Evolutionary conservation across 2,888 invertebrate species (phyloP).

Genomic region (Eledona agricola): DNA sequence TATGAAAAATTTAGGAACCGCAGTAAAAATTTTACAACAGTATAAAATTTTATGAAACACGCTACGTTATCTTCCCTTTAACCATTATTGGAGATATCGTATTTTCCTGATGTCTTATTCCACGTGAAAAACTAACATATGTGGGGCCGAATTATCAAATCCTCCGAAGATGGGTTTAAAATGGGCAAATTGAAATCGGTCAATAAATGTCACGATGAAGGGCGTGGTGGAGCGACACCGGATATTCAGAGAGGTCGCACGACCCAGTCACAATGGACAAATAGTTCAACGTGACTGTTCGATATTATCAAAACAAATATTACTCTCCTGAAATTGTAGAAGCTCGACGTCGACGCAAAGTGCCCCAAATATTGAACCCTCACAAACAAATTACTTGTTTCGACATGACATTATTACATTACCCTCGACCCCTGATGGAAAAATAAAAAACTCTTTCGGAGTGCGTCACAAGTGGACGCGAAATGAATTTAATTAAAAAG

Average conservation of each 20-base stretch:
- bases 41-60: slow-evolving; percentile 42
- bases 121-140: slow-evolving; percentile 22
- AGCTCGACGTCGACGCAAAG: slow-evolving; percentile 15
- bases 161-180: too few relatives aligned
- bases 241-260: slow-evolving; percentile 29
- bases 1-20: slow-evolving; percentile 37
- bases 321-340: slow-evolving; percentile 22
- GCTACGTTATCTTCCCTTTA: slow-evolving; percentile 40
- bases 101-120: slow-evolving; percentile 38
- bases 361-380: slow-evolving; percentile 10
- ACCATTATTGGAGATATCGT: slow-evolving; percentile 36
- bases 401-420: slow-evolving; percentile 10
- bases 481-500: slow-evolving; percentile 17
- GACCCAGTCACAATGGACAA: slow-evolving; percentile 25
- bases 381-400: slow-evolving; percentile 18
- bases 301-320: slow-evolving; percentile 31
- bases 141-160: too few relatives aligned
- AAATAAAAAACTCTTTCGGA: slow-evolving; percentile 5
- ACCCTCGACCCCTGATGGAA: slow-evolving; percentile 2
- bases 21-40: slow-evolving; percentile 39
- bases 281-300: slow-evolving; percentile 28
- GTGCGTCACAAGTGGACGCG: slow-evolving; percentile 4
- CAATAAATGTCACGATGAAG: slow-evolving; percentile 33
- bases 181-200: slow-evolving; percentile 32
- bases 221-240: slow-evolving; percentile 27